Percentiles rank a stretch among this genome's conserved stretches.
These are phyloP conservation scores for Pipa parva DNA, from an alignment of 2,113 vertebrate genomes.

Conservation along the genomic window DNA sequence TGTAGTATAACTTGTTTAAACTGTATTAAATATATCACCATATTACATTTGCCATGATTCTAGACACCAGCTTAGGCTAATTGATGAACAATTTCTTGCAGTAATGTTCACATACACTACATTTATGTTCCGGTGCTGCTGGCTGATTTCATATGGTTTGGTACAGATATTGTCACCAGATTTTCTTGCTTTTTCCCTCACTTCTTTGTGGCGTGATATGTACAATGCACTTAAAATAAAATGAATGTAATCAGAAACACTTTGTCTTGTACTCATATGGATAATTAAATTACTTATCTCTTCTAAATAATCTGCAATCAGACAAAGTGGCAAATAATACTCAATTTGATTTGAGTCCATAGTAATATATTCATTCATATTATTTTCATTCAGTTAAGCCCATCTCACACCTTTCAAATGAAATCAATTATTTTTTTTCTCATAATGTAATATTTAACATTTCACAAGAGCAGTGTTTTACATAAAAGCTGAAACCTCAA, in stretches of 20 bases:
- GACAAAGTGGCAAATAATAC: background rate
- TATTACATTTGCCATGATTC: too few relatives aligned
- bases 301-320: slow-evolving; percentile 5
- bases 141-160: too few relatives aligned
- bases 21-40: too few relatives aligned
- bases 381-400: background rate
- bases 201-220: background rate
- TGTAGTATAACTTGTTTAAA: too few relatives aligned
- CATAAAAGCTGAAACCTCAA: too few relatives aligned
- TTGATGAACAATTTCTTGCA: too few relatives aligned
- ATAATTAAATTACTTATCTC: slow-evolving; percentile 9
- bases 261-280: background rate
- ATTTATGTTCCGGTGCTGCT: too few relatives aligned
- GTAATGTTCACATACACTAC: too few relatives aligned
- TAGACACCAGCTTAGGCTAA: too few relatives aligned
- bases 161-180: too few relatives aligned
- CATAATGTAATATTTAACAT: background rate
- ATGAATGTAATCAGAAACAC: slow-evolving; percentile 2
- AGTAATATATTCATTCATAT: background rate
- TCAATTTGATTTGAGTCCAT: background rate
- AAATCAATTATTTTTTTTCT: background rate
- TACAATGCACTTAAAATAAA: background rate
- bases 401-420: background rate
- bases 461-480: background rate
- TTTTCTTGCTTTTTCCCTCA: background rate